Conservation (phyloP, 2,888 invertebrate genomes). For the Cabera pusaria region DNA sequence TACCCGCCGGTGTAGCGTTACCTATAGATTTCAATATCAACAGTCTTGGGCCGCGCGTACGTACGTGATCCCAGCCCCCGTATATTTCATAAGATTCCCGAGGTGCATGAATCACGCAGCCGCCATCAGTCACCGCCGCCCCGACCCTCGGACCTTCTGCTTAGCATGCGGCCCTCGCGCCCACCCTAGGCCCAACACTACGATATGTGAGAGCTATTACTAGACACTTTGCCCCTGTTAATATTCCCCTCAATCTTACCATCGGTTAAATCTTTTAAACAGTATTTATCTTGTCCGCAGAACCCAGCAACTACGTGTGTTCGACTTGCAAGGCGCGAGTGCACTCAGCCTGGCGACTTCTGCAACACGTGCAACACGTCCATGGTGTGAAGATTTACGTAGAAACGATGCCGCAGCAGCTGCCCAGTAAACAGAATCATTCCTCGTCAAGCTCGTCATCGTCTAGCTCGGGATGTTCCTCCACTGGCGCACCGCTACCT, state of each 20-base stretch:
- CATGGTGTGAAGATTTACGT: constrained; percentile 97
- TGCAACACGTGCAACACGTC: constrained; percentile 97
- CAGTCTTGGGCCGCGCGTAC: constrained; percentile 76
- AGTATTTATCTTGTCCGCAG: constrained; percentile 81
- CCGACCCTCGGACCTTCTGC: constrained; percentile 74
- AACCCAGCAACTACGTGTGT: constrained; percentile 97
- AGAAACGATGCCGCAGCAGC: constrained; percentile 81
- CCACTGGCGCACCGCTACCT: constrained; percentile 80
- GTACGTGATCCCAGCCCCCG: constrained; percentile 77
- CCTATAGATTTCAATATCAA: constrained; percentile 82
- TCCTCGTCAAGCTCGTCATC: constrained; percentile 84
- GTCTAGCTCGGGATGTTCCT: constrained; percentile 81
- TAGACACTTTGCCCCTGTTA: constrained; percentile 82
- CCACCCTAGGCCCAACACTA: constrained; percentile 77
- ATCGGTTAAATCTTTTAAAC: constrained; percentile 51
- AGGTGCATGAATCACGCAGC: constrained; percentile 82
- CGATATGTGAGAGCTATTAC: constrained; percentile 84
- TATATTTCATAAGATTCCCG: constrained; percentile 84
- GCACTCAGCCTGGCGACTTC: constrained; percentile 96
- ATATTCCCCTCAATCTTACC: constrained; percentile 77
- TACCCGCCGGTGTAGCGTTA: constrained; percentile 63
- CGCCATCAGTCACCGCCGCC: constrained; percentile 79
- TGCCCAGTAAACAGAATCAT: constrained; percentile 77
- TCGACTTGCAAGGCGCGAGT: constrained; percentile 96
- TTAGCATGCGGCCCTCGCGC: constrained; percentile 74